phyloP scores from a whole-genome alignment of 1,140 invertebrate species.

The Drosophila rufa region DNA sequence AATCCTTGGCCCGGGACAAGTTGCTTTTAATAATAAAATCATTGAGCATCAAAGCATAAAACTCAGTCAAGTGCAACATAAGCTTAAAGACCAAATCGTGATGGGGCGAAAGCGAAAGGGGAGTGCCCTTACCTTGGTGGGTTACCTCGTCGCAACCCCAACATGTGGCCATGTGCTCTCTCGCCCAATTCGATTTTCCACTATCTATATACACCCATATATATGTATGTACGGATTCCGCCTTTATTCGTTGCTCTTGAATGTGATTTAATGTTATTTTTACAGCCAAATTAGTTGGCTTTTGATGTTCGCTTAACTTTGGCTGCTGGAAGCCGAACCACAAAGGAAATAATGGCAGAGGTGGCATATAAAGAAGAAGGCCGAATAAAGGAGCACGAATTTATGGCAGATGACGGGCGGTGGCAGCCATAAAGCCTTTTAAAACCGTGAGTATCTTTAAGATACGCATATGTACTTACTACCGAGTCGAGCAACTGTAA shows the following conservation, averaged over 20 bases:
- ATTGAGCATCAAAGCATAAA: conserved; percentile 84
- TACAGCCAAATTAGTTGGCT: conserved; percentile 83
- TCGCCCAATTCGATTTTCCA: conserved; percentile 59
- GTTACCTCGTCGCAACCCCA: background rate
- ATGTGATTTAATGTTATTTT: conserved; percentile 83
- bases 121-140: conserved; percentile 28
- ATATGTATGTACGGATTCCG: background rate
- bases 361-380: conserved; percentile 28
- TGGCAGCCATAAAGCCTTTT: conserved; percentile 32
- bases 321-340: conserved; percentile 52
- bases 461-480: background rate
- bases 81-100: conserved; percentile 79
- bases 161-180: conserved; percentile 19
- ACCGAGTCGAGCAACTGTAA: conserved; percentile 18
- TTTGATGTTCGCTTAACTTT: conserved; percentile 79
- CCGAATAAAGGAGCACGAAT: conserved; percentile 30
- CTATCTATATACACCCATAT: conserved; percentile 28
- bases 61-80: conserved; percentile 83
- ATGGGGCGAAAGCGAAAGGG: conserved; percentile 56
- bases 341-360: conserved; percentile 10
- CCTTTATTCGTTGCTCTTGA: conserved; percentile 54
- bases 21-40: conserved; percentile 84
- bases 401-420: conserved; percentile 49
- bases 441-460: conserved; percentile 29
- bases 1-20: conserved; percentile 62